These are phyloP conservation scores for Aegotheles bennettii DNA, from an alignment of 2,113 vertebrate species.

Conservation along the genomic window DNA sequence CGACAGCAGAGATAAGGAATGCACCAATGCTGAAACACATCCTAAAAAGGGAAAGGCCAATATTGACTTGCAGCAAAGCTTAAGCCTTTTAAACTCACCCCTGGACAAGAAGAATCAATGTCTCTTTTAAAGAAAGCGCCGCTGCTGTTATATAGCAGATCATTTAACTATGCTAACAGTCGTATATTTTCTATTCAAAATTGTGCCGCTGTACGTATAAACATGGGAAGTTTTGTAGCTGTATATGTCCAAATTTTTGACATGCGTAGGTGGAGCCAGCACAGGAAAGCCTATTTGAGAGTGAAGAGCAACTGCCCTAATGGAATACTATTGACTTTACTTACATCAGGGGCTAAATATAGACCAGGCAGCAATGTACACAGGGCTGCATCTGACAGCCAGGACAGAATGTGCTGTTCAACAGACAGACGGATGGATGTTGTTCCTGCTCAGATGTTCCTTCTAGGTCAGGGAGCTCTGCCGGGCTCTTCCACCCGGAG, in stretches of 20 bases:
- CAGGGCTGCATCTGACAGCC: not conserved
- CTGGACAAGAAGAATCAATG: constrained; percentile 31
- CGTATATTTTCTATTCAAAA: constrained; percentile 40
- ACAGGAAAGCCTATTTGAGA: constrained; percentile 35
- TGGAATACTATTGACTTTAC: constrained; percentile 64
- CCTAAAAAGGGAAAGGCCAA: constrained; percentile 66
- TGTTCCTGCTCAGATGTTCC: not conserved
- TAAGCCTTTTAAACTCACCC: constrained; percentile 22
- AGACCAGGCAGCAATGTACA: not conserved
- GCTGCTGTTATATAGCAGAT: constrained; percentile 19
- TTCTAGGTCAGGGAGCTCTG: not conserved
- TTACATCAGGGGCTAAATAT: constrained; percentile 72
- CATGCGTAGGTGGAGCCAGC: not conserved
- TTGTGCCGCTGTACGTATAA: constrained; percentile 19
- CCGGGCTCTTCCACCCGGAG: accelerated
- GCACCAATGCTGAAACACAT: constrained; percentile 42
- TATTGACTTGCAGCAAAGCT: constrained; percentile 16
- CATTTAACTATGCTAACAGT: constrained; percentile 26
- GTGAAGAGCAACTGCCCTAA: constrained; percentile 47
- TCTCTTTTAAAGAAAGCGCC: not conserved
- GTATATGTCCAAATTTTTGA: constrained; percentile 42
- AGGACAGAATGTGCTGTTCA: constrained; percentile 56
- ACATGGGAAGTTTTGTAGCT: constrained; percentile 20
- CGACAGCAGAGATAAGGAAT: not conserved
- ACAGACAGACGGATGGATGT: not conserved